Percentiles rank a stretch among this genome's conserved stretches.
Conservation (phyloP, 2,888 invertebrate genomes). For the Stenichneumon culpator region DNA sequence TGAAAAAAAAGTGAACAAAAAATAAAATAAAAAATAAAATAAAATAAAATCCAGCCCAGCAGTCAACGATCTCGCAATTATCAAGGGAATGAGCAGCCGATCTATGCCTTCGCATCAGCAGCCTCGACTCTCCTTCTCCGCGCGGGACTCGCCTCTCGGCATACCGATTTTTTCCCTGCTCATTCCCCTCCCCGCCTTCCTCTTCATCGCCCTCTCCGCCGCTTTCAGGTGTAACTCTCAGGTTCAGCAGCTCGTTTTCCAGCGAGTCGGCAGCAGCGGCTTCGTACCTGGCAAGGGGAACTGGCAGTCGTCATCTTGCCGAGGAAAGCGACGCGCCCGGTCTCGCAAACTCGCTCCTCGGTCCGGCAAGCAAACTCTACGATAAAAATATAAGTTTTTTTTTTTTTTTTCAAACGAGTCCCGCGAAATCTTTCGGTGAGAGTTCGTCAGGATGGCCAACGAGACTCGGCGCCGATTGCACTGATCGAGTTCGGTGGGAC, state of each 20-base stretch:
- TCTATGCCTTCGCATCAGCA: conserved; percentile 52
- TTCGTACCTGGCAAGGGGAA: conserved; percentile 50
- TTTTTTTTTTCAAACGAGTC: no score
- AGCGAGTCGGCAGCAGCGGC: conserved; percentile 44
- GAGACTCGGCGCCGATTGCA: background rate
- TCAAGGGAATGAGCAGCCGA: conserved; percentile 22
- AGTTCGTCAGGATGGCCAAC: background rate
- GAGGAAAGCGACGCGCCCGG: conserved; percentile 52
- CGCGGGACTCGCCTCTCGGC: conserved; percentile 56
- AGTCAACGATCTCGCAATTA: conserved; percentile 24
- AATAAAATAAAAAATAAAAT: background rate
- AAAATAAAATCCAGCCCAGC: background rate
- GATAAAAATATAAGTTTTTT: no score
- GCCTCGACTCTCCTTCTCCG: conserved; percentile 56
- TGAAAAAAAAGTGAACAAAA: background rate
- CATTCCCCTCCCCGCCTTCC: conserved; percentile 40
- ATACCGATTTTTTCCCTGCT: conserved; percentile 67
- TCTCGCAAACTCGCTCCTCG: background rate
- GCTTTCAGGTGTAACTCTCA: conserved; percentile 64
- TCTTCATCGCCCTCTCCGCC: conserved; percentile 42
- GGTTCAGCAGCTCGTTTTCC: conserved; percentile 55
- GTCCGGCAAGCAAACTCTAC: background rate
- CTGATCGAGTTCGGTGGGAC: background rate
- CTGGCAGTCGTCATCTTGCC: conserved; percentile 66
- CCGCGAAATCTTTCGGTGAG: background rate